phyloP scores from a whole-genome alignment of 2,888 invertebrate species.

The Mantis religiosa region DNA sequence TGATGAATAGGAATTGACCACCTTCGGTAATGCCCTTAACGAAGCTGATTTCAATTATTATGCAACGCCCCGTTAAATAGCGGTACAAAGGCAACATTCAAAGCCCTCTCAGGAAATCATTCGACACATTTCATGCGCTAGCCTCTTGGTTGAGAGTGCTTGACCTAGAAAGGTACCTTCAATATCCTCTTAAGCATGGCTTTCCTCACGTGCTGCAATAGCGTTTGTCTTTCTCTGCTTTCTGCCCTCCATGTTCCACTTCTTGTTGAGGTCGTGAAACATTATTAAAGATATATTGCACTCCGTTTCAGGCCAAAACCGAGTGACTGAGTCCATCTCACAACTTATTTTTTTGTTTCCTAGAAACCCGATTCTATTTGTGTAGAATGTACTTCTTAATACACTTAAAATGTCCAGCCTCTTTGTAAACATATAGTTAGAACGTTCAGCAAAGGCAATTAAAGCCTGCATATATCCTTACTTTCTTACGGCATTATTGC shows the following conservation, averaged over 20 bases:
- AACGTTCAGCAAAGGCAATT: too few relatives aligned
- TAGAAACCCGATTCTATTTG: too few relatives aligned
- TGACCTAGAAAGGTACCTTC: neutral
- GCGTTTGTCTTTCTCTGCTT: neutral
- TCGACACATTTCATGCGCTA: neutral
- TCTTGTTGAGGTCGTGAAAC: neutral
- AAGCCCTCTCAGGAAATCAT: neutral
- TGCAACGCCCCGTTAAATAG: neutral
- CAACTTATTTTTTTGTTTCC: neutral
- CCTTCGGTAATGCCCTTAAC: neutral
- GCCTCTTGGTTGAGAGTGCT: neutral
- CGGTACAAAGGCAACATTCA: neutral
- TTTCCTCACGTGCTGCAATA: neutral
- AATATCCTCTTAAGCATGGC: neutral
- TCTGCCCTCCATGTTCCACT: neutral
- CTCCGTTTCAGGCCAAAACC: neutral
- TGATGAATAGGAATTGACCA: too few relatives aligned
- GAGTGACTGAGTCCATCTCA: neutral
- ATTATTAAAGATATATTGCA: neutral
- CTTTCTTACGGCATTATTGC: too few relatives aligned
- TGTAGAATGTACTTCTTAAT: too few relatives aligned
- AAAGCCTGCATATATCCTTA: too few relatives aligned
- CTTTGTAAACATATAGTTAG: too few relatives aligned
- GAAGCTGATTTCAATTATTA: neutral
- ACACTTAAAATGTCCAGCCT: too few relatives aligned